Evolutionary conservation across 2,797 vertebrate genomes (phyloP).

Genomic region (Coregonus suidteri): DNA sequence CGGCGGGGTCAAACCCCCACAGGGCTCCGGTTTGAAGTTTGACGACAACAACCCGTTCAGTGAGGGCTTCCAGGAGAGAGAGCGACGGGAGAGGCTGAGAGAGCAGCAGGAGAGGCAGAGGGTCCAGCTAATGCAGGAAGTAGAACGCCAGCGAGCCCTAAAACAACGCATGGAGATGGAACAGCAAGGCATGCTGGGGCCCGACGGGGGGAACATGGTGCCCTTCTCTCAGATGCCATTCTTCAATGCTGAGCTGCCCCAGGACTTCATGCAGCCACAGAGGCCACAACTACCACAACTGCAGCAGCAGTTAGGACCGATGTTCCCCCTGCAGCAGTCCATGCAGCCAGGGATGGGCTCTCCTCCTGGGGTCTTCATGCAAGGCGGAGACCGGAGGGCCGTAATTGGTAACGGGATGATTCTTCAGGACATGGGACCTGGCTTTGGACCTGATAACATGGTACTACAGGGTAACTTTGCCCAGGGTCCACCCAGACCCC

Average conservation of each 20-base stretch:
- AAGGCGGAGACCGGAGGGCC: slow-evolving; percentile 76
- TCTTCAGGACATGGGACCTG: slow-evolving; percentile 76
- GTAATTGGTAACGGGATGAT: slow-evolving; percentile 82
- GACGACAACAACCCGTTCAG: slow-evolving; percentile 99
- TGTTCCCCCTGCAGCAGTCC: slow-evolving; percentile 78
- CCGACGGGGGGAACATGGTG: slow-evolving; percentile 75
- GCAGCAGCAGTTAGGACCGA: slow-evolving; percentile 78
- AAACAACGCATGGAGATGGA: slow-evolving; percentile 93
- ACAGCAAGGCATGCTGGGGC: slow-evolving; percentile 81
- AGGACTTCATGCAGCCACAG: slow-evolving; percentile 83
- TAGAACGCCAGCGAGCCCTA: slow-evolving; percentile 89
- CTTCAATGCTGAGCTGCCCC: slow-evolving; percentile 85
- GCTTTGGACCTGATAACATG: slow-evolving; percentile 77
- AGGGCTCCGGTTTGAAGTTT: slow-evolving; percentile 84
- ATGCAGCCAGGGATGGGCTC: slow-evolving; percentile 74
- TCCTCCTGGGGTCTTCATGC: slow-evolving; percentile 80
- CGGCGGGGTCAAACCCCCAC: slow-evolving; percentile 65
- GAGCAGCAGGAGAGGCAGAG: slow-evolving; percentile 96
- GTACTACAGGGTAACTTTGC: slow-evolving; percentile 78
- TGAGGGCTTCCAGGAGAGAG: slow-evolving; percentile 95
- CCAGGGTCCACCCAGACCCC: slow-evolving; percentile 79
- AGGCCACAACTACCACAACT: slow-evolving; percentile 36
- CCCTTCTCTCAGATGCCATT: slow-evolving; percentile 86
- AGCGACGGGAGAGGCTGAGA: slow-evolving; percentile 91
- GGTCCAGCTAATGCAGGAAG: slow-evolving; percentile 96